Evolutionary conservation across 2,113 vertebrate genomes (phyloP).

Genomic region (Megaptera novaeangliae): DNA sequence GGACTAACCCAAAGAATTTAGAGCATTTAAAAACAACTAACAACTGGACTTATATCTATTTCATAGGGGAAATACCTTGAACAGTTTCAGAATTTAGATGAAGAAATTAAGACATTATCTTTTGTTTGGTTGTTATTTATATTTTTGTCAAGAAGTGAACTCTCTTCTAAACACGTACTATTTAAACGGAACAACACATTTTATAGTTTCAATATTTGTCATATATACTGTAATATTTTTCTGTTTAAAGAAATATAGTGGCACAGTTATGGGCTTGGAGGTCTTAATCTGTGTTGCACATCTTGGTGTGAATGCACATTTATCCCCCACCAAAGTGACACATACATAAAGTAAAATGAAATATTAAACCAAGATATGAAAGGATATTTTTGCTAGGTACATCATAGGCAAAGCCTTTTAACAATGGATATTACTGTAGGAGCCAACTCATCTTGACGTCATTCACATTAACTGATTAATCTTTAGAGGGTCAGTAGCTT

Average conservation of each 20-base stretch:
- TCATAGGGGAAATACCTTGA: not conserved
- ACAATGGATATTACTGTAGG: not conserved
- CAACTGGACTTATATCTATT: not conserved
- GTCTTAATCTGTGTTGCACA: not conserved
- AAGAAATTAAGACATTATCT: not conserved
- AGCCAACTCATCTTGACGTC: not conserved
- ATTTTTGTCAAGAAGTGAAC: not conserved
- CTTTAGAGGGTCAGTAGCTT: not conserved
- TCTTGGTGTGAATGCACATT: not conserved
- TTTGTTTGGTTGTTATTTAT: not conserved
- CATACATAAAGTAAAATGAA: not conserved
- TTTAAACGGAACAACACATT: not conserved
- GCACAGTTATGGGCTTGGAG: not conserved
- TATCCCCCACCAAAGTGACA: not conserved
- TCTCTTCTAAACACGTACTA: not conserved
- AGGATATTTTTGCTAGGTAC: not conserved
- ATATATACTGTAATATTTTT: not conserved
- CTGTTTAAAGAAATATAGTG: not conserved
- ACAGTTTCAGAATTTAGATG: not conserved
- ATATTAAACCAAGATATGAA: not conserved
- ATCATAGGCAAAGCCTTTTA: not conserved
- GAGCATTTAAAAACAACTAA: not conserved
- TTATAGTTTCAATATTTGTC: not conserved
- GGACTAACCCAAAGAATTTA: slow-evolving; percentile 19
- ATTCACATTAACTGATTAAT: not conserved